Evolutionary conservation across 2,888 invertebrate genomes (phyloP).

Genomic region (Melanargia galathea): DNA sequence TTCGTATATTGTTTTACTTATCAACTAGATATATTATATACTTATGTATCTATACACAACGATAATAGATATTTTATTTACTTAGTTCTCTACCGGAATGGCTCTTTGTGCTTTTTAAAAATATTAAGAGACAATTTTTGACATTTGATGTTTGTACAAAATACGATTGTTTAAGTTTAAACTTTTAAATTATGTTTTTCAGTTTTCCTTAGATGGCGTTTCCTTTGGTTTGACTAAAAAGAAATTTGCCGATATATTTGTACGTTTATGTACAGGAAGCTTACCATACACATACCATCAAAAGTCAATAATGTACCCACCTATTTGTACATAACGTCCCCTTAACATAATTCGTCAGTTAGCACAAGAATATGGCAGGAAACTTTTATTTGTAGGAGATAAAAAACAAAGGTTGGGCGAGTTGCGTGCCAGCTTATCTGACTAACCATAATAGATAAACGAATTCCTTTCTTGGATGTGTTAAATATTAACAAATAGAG

Average conservation of each 20-base stretch:
- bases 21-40: no score
- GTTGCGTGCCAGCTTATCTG: conserved; percentile 70
- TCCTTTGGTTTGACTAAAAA: conserved; percentile 6
- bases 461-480: conserved; percentile 72
- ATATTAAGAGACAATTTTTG: background rate
- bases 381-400: conserved; percentile 77
- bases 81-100: no score
- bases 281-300: conserved; percentile 37
- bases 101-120: no score
- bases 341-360: conserved; percentile 57
- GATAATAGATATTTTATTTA: no score
- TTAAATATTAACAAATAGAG: conserved; percentile 70
- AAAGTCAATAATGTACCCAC: conserved; percentile 47
- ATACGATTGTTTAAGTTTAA: no score
- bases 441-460: conserved; percentile 66
- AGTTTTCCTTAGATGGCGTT: background rate
- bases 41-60: no score
- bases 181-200: no score
- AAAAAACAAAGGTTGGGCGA: conserved; percentile 73
- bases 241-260: background rate
- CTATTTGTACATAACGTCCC: conserved; percentile 53
- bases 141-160: background rate
- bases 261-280: conserved; percentile 23
- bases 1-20: no score
- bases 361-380: conserved; percentile 63